These are phyloP conservation scores for Cochlearius cochlearius DNA, from an alignment of 2,113 vertebrate species.

Conservation along the genomic window DNA sequence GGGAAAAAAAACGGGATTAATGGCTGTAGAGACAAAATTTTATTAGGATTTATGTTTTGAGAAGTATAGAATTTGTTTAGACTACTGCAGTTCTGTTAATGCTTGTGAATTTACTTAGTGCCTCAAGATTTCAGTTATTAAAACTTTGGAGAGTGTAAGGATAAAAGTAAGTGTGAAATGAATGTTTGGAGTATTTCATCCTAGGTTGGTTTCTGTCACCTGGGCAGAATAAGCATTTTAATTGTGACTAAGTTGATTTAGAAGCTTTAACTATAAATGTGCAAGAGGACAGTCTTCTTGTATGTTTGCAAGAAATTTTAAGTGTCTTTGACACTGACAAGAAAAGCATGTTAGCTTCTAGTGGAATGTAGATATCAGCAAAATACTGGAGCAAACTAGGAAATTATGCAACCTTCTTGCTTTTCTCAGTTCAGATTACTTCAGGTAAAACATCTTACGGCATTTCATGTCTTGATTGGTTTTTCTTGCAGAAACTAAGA, in stretches of 20 bases:
- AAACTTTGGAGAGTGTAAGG: not conserved
- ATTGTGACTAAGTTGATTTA: constrained; percentile 34
- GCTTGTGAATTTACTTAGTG: constrained; percentile 32
- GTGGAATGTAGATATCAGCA: not conserved
- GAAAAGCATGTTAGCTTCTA: not conserved
- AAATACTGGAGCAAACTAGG: not conserved
- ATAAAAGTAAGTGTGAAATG: not conserved
- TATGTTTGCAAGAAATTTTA: not conserved
- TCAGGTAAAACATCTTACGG: not conserved
- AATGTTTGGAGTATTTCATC: not conserved
- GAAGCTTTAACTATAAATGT: not conserved
- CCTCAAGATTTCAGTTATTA: constrained; percentile 15
- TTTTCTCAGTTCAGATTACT: not conserved
- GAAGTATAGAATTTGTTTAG: not conserved
- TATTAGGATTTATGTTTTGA: not conserved
- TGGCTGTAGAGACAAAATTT: not conserved
- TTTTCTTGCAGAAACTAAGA: not conserved
- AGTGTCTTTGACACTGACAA: not conserved
- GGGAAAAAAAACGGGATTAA: not conserved
- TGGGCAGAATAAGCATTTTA: constrained; percentile 66
- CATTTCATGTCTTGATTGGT: not conserved
- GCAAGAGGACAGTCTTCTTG: not conserved
- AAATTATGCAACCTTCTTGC: not conserved
- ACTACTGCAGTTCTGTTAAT: not conserved
- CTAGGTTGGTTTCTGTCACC: not conserved